These are phyloP conservation scores for Setipinna tenuifilis DNA, from an alignment of 2,797 vertebrate species.

Conservation along the genomic window DNA sequence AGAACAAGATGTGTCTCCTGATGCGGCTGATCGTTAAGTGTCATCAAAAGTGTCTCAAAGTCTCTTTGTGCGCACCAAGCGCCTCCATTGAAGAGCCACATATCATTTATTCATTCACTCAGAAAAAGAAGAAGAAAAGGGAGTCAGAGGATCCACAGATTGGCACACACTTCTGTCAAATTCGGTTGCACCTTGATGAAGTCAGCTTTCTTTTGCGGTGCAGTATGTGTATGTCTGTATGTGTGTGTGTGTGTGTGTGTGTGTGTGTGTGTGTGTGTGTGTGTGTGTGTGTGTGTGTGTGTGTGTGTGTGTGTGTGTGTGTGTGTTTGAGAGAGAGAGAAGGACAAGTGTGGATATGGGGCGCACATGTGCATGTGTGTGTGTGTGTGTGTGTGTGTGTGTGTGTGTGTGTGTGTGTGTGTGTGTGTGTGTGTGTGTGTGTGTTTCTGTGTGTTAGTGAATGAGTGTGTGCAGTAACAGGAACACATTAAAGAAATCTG, in stretches of 20 bases:
- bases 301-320: background rate
- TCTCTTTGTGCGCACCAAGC: conserved; percentile 74
- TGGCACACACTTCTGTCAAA: conserved; percentile 72
- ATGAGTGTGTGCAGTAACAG: conserved; percentile 49
- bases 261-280: background rate
- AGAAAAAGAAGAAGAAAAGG: conserved; percentile 54
- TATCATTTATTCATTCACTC: conserved; percentile 80
- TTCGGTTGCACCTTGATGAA: conserved; percentile 66
- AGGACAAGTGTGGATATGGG: too few relatives aligned
- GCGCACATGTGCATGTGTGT: background rate
- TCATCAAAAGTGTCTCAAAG: conserved; percentile 79
- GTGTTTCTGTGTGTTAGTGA: background rate
- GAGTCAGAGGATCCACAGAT: conserved; percentile 62
- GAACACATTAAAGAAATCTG: conserved; percentile 52
- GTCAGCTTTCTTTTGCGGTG: conserved; percentile 70
- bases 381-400: background rate
- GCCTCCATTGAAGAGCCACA: conserved; percentile 70
- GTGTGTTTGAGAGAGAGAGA: too few relatives aligned
- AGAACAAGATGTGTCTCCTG: conserved; percentile 64
- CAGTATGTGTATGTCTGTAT: background rate
- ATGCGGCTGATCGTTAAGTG: conserved; percentile 73
- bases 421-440: background rate
- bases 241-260: background rate
- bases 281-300: background rate
- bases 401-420: conserved; percentile 2